These are phyloP conservation scores for Magallana angulata DNA, from an alignment of 1,140 invertebrate genomes.

Conservation along the genomic window DNA sequence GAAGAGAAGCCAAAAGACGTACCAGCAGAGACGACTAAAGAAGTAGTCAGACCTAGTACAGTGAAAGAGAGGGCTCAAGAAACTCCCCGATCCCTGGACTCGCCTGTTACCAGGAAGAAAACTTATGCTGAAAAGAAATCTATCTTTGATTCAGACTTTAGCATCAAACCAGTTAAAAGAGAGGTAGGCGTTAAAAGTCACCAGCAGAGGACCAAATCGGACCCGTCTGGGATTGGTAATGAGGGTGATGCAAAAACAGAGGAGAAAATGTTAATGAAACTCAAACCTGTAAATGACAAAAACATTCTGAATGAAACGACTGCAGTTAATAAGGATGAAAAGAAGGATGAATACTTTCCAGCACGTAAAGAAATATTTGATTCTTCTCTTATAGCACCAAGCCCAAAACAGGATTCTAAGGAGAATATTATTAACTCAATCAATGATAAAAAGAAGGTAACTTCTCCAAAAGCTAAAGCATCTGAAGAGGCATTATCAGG, in stretches of 20 bases:
- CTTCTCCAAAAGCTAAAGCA: constrained; percentile 3
- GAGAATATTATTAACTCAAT: neutral
- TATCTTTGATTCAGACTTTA: constrained; percentile 55
- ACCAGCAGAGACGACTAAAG: constrained; percentile 41
- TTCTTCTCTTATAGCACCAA: neutral
- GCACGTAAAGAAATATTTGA: constrained; percentile 20
- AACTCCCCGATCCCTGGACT: constrained; percentile 45
- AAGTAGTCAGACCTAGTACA: constrained; percentile 26
- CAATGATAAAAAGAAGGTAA: constrained; percentile 20
- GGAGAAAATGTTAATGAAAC: neutral
- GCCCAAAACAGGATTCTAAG: constrained; percentile 1
- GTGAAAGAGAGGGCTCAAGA: constrained; percentile 48
- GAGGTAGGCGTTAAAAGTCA: neutral
- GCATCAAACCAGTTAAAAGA: constrained; percentile 2
- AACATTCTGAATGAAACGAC: constrained; percentile 21
- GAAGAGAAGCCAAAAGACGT: constrained; percentile 48
- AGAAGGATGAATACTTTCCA: constrained; percentile 35
- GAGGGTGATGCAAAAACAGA: neutral
- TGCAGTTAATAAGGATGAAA: neutral
- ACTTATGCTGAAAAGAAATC: constrained; percentile 50
- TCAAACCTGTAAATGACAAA: constrained; percentile 6
- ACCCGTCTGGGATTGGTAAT: neutral
- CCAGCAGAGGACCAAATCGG: neutral
- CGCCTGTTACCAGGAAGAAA: constrained; percentile 52
- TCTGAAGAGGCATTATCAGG: constrained; percentile 49